Base-by-base conservation (phyloP, 2,113 vertebrate genomes). In the Notothenia rossii region DNA sequence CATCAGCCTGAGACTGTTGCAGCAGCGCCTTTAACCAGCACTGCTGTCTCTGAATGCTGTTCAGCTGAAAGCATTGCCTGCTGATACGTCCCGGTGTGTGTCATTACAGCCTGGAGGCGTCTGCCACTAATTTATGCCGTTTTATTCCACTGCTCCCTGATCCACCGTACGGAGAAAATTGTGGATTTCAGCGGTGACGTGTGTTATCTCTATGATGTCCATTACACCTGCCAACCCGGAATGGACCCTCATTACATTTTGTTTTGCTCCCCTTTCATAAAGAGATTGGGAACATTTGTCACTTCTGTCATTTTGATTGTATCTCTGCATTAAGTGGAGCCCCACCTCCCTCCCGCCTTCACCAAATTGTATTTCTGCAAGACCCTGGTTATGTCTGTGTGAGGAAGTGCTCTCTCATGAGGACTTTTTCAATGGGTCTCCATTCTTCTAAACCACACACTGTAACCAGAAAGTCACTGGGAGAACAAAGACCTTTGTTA, bases 241-340 rank as follows among this genome's bases (percentile, higher is more conserved):
- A 83, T 86, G 69, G 60, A 83, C 87, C 86, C 86, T 89, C 90
- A 84, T 91, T 88, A 89, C 71, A 87, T 86, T 83, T 89, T 79
- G 77, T 83, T 90, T 88, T 88, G 69, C 79, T 76, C 81, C 77
- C 50, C 69, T 80, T 82, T 91, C 83, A 85, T 86, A 33, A 60
- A 82, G 45, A 87, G 87, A 90, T 84, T 85, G 66, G 81, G 66
- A 61, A 84, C 77, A 82, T 91, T 92, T 88, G 90, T 93, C 86
- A 90, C 85, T 81, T 79, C 62, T 93, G 92, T 93, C 90, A 77
- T 82, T 67, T 67, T 85, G 88, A 93, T 92, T 86, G 72, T 85
- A 84, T 90, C 88, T 82, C 72, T 66, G 75, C 73, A 72, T 84
- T 76, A 74, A 61, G 17, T 17, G 10, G 36, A 40, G 36, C 36